phyloP scores from a whole-genome alignment of 2,113 vertebrate species.

The Catharus minimus region DNA sequence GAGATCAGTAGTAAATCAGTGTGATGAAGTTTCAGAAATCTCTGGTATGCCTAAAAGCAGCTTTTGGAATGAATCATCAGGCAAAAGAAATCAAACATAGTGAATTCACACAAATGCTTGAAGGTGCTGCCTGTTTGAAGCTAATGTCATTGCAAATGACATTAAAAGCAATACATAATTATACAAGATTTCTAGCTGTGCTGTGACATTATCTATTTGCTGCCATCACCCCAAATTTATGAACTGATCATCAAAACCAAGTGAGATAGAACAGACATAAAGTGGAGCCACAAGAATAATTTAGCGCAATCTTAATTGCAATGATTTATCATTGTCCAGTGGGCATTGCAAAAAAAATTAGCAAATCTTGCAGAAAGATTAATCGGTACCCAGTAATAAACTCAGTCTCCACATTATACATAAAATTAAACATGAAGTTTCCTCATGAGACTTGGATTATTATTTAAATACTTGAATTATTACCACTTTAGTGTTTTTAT shows the following conservation, averaged over 20 bases:
- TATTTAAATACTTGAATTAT: constrained; percentile 33
- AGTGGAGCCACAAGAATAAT: constrained; percentile 26
- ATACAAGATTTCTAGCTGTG: neutral
- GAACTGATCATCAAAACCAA: neutral
- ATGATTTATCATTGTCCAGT: constrained; percentile 33
- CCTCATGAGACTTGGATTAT: constrained; percentile 8
- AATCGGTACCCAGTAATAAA: constrained; percentile 34
- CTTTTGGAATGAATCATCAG: neutral
- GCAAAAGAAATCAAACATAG: neutral
- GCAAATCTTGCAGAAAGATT: neutral
- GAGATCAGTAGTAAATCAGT: neutral
- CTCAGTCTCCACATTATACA: neutral
- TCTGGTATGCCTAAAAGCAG: neutral
- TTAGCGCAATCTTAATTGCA: constrained; percentile 39
- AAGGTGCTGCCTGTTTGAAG: too few relatives aligned
- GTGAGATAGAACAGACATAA: constrained; percentile 8
- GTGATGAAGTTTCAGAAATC: neutral
- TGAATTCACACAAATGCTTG: neutral
- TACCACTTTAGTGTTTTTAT: neutral
- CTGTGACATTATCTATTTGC: neutral
- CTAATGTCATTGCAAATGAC: neutral
- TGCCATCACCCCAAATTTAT: neutral
- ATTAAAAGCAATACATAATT: neutral
- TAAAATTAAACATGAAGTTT: constrained; percentile 55
- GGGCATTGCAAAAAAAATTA: constrained; percentile 41